Evolutionary conservation across 2,797 vertebrate species (phyloP).

Genomic region (Sphaeramia orbicularis): DNA sequence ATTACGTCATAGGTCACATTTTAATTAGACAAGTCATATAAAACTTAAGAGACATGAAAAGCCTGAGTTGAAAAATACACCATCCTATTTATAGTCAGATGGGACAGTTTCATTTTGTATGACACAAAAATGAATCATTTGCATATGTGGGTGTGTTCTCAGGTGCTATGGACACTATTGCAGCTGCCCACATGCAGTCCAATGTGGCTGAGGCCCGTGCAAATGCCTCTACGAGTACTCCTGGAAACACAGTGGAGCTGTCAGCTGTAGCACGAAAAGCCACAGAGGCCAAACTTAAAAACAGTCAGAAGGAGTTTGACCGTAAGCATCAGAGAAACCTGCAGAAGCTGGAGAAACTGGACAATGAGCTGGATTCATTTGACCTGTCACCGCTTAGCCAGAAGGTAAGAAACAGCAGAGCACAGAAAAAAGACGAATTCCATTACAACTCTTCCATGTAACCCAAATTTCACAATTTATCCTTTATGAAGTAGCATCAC

Average conservation of each 20-base stretch:
- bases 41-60: not conserved
- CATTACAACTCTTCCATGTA: not conserved
- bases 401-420: conserved; percentile 82
- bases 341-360: conserved; percentile 90
- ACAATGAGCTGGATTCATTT: conserved; percentile 86
- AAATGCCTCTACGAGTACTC: conserved; percentile 85
- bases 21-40: not conserved
- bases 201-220: conserved; percentile 84
- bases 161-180: conserved; percentile 94
- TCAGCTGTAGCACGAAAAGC: conserved; percentile 83
- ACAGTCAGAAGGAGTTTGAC: conserved; percentile 86
- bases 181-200: conserved; percentile 88
- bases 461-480: not conserved
- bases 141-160: conserved; percentile 18
- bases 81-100: not conserved
- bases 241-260: conserved; percentile 79
- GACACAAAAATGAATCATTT: not conserved
- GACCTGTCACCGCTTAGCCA: conserved; percentile 87
- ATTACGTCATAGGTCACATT: too few species aligned
- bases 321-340: conserved; percentile 87
- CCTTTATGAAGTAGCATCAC: too few species aligned
- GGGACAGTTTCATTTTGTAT: not conserved
- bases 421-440: too few species aligned
- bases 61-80: too few species aligned
- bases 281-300: conserved; percentile 86